These are phyloP conservation scores for Poecilia gillii DNA, from an alignment of 2,797 vertebrate species.

Conservation along the genomic window DNA sequence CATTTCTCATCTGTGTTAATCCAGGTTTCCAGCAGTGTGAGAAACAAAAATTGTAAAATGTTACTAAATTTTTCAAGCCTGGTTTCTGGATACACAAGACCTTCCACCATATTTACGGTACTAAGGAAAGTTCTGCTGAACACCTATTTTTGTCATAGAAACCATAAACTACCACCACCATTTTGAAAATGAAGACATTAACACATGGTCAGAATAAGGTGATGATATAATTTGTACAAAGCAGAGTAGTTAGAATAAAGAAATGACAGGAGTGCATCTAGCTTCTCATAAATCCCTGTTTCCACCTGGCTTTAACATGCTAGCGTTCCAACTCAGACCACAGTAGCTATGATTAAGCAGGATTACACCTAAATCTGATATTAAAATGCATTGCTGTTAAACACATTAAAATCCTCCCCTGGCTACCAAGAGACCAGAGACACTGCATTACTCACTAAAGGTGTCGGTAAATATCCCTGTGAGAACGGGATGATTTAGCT, in stretches of 20 bases:
- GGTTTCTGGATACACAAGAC: background rate
- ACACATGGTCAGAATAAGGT: background rate
- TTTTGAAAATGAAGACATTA: background rate
- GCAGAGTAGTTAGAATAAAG: background rate
- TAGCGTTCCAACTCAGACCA: slow-evolving; percentile 37
- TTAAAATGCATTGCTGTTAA: slow-evolving; percentile 49
- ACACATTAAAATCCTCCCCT: slow-evolving; percentile 37
- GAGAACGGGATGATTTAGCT: slow-evolving; percentile 4
- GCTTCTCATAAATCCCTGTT: slow-evolving; percentile 37
- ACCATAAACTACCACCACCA: background rate
- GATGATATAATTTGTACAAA: slow-evolving; percentile 5
- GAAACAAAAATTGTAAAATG: background rate
- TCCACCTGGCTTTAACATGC: slow-evolving; percentile 44
- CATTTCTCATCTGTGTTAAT: background rate
- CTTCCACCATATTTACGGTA: background rate
- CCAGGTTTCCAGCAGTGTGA: background rate
- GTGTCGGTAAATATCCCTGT: slow-evolving; percentile 15
- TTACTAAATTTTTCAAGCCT: background rate
- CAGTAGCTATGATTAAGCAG: slow-evolving; percentile 51
- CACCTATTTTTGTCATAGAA: background rate
- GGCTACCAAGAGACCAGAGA: slow-evolving; percentile 10
- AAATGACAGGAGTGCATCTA: slow-evolving; percentile 4
- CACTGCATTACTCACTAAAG: slow-evolving; percentile 29
- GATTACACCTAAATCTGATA: slow-evolving; percentile 66
- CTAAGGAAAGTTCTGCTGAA: background rate